Percentiles rank a stretch among this genome's conserved stretches.
These are phyloP conservation scores for Peromyscus nudipes DNA, from an alignment of 2,797 vertebrate species.

Conservation along the genomic window DNA sequence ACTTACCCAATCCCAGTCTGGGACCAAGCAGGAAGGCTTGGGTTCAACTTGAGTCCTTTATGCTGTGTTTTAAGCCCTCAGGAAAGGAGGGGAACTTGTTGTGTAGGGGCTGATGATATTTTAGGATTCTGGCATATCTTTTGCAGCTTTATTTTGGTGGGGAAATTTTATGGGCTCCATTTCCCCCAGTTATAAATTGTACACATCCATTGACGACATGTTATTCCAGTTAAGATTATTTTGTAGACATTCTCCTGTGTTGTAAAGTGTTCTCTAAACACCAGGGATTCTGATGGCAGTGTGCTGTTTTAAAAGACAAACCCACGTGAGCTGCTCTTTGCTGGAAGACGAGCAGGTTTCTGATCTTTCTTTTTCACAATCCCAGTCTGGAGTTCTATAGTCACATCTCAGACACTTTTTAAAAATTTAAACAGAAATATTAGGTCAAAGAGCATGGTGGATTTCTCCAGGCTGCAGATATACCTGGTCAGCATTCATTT, in stretches of 20 bases:
- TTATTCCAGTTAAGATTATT: slow-evolving; percentile 7
- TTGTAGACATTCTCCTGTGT: neutral
- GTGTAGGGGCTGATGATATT: neutral
- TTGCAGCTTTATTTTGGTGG: slow-evolving; percentile 2
- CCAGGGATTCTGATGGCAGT: neutral
- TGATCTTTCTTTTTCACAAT: neutral
- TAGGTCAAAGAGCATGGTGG: neutral
- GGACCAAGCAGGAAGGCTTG: neutral
- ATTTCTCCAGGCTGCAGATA: neutral
- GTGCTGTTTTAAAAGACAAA: neutral
- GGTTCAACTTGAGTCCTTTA: neutral
- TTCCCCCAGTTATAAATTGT: neutral
- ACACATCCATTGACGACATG: neutral
- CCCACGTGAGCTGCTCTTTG: neutral
- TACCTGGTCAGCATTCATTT: neutral
- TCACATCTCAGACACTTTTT: neutral
- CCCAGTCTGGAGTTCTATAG: neutral
- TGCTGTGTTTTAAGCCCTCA: neutral
- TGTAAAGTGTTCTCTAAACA: neutral
- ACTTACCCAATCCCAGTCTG: neutral
- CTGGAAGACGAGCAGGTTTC: neutral
- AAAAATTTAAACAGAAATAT: neutral
- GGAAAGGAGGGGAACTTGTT: neutral
- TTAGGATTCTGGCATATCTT: neutral
- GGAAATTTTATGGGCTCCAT: neutral